These are phyloP conservation scores for Drosophila nigricruria DNA, from an alignment of 2,888 invertebrate species.

Conservation along the genomic window DNA sequence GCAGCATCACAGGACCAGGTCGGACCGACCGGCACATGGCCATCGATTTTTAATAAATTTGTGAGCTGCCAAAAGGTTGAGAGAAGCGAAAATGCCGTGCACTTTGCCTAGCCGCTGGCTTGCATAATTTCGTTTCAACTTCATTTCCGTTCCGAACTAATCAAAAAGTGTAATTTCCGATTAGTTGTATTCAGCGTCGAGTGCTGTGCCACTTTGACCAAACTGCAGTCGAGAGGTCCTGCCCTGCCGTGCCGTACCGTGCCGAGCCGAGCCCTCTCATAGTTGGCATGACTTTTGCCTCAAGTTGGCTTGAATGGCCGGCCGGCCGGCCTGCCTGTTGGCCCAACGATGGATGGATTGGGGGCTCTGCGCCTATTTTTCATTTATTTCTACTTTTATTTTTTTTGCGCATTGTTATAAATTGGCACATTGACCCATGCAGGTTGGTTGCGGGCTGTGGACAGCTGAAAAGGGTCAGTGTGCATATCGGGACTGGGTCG, in stretches of 20 bases:
- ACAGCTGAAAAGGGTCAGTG: slow-evolving; percentile 12
- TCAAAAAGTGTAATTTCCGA: slow-evolving; percentile 86
- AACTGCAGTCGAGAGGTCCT: slow-evolving; percentile 30
- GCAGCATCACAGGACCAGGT: slow-evolving; percentile 40
- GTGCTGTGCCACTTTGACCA: slow-evolving; percentile 48
- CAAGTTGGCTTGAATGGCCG: slow-evolving; percentile 46
- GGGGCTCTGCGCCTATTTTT: slow-evolving; percentile 35
- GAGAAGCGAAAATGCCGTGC: slow-evolving; percentile 37
- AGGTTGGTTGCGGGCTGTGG: slow-evolving; percentile 39
- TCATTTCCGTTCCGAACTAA: slow-evolving; percentile 86
- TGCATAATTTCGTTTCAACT: slow-evolving; percentile 85
- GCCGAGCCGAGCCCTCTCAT: slow-evolving; percentile 38
- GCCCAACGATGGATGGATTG: slow-evolving; percentile 17
- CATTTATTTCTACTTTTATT: slow-evolving; percentile 19
- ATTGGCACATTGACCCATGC: slow-evolving; percentile 77
- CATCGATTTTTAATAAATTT: slow-evolving; percentile 80
- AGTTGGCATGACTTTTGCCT: slow-evolving; percentile 53
- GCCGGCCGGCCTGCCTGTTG: slow-evolving; percentile 12
- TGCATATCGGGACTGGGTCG: slow-evolving; percentile 15
- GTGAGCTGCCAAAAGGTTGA: slow-evolving; percentile 50
- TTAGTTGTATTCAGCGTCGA: slow-evolving; percentile 81
- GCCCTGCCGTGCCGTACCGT: slow-evolving; percentile 5
- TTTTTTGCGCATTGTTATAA: slow-evolving; percentile 65
- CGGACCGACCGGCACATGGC: slow-evolving; percentile 36
- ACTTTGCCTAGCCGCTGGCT: slow-evolving; percentile 43